These are phyloP conservation scores for Urechis unicinctus DNA, from an alignment of 2,888 invertebrate genomes.

Conservation along the genomic window DNA sequence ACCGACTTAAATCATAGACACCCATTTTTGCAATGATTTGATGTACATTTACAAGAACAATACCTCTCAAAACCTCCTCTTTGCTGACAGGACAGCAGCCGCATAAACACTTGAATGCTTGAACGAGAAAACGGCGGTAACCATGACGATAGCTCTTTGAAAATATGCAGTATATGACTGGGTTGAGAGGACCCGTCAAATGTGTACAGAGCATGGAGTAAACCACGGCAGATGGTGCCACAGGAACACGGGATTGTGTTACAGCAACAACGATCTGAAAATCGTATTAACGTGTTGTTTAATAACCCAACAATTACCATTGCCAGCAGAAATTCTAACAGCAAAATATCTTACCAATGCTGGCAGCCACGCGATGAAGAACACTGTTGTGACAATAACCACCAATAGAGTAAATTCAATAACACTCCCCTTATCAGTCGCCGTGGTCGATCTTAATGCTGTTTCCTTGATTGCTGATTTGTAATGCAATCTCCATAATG, in stretches of 20 bases:
- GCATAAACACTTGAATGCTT: constrained; percentile 5
- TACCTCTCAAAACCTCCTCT: constrained; percentile 4
- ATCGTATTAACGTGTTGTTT: too few species aligned
- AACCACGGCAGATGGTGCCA: constrained; percentile 30
- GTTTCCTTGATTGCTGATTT: neutral
- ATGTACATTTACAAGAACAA: too few species aligned
- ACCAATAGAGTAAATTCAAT: constrained; percentile 21
- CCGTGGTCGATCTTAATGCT: neutral
- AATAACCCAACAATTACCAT: too few species aligned
- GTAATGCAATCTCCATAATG: constrained; percentile 11
- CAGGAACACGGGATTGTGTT: constrained; percentile 22
- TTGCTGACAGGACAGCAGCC: constrained; percentile 10
- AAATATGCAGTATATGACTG: constrained; percentile 32
- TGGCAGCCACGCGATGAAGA: constrained; percentile 28
- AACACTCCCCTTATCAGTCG: constrained; percentile 10
- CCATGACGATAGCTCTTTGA: constrained; percentile 31
- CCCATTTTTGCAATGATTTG: too few species aligned
- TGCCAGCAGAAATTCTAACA: too few species aligned
- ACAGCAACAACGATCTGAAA: constrained; percentile 29
- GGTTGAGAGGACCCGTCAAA: constrained; percentile 36
- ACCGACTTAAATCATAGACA: too few species aligned
- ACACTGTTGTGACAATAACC: constrained; percentile 19
- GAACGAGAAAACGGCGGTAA: constrained; percentile 19
- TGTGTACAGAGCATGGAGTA: constrained; percentile 36
- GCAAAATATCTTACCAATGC: constrained; percentile 24